A percentile compares a stretch with the other conserved stretches of the same genome.
Conservation (phyloP, 1,140 invertebrate genomes). For the Zaprionus inermis region DNA sequence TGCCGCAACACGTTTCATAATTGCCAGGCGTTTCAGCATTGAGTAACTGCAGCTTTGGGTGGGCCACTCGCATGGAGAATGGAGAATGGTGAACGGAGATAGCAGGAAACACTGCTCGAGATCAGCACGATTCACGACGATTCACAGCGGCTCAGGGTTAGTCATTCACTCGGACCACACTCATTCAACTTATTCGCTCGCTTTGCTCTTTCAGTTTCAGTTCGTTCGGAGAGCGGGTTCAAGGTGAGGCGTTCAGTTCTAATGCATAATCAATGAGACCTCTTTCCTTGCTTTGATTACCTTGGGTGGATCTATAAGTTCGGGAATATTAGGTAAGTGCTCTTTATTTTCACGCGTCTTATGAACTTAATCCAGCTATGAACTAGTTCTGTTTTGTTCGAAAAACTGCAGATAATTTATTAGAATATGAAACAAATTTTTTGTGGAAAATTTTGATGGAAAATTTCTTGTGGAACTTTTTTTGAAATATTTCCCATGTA, state of each 20-base stretch:
- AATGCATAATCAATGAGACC: slow-evolving; percentile 32
- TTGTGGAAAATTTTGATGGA: background rate
- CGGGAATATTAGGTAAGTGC: background rate
- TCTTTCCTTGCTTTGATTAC: slow-evolving; percentile 5
- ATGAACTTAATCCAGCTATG: background rate
- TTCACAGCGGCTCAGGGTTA: slow-evolving; percentile 47
- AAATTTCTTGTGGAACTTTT: background rate
- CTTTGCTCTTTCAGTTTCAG: slow-evolving; percentile 21
- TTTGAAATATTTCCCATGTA: background rate
- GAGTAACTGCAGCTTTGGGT: slow-evolving; percentile 65
- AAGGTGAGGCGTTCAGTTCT: slow-evolving; percentile 60
- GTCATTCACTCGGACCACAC: slow-evolving; percentile 32
- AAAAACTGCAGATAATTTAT: too few species aligned
- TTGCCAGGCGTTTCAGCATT: slow-evolving; percentile 41
- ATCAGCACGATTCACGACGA: slow-evolving; percentile 38
- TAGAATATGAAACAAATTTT: background rate
- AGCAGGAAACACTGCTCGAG: slow-evolving; percentile 36
- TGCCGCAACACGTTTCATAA: slow-evolving; percentile 55
- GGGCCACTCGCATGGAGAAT: slow-evolving; percentile 27
- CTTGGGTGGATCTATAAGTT: slow-evolving; percentile 29
- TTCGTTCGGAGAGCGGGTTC: slow-evolving; percentile 13
- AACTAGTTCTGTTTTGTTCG: background rate
- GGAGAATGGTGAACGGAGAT: background rate
- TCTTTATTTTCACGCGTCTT: background rate
- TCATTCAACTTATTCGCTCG: background rate